Conservation (phyloP, 2,888 invertebrate species). For the Pristionchus entomophagus region DNA sequence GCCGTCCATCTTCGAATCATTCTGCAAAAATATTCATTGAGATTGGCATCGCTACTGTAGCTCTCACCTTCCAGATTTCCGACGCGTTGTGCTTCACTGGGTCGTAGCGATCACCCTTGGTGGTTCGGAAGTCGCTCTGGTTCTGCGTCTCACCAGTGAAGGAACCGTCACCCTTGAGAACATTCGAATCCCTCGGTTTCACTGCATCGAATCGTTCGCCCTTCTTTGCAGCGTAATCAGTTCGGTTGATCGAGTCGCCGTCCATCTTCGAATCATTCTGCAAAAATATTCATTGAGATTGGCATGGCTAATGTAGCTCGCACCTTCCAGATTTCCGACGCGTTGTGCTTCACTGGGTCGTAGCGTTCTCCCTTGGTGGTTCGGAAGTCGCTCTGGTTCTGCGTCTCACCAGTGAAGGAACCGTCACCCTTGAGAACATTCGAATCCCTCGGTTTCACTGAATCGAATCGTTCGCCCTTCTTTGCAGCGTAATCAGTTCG, state of each 20-base stretch:
- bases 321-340: conserved; percentile 53
- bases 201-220: conserved; percentile 48
- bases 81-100: conserved; percentile 55
- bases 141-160: conserved; percentile 51
- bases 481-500: conserved; percentile 52
- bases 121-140: conserved; percentile 50
- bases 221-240: conserved; percentile 37
- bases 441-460: conserved; percentile 48
- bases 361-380: conserved; percentile 30
- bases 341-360: conserved; percentile 26
- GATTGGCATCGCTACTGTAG: neutral
- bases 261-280: conserved; percentile 44
- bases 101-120: conserved; percentile 57
- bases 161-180: conserved; percentile 50
- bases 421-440: conserved; percentile 50
- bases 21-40: neutral
- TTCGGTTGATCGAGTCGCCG: conserved; percentile 42
- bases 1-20: conserved; percentile 43
- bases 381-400: conserved; percentile 44
- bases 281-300: neutral
- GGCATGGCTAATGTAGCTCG: too few species aligned
- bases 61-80: conserved; percentile 53
- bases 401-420: conserved; percentile 38
- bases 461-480: conserved; percentile 52
- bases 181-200: conserved; percentile 45